Evolutionary conservation across 2,797 vertebrate species (phyloP).

Genomic region (Yasuhikotakia modesta): DNA sequence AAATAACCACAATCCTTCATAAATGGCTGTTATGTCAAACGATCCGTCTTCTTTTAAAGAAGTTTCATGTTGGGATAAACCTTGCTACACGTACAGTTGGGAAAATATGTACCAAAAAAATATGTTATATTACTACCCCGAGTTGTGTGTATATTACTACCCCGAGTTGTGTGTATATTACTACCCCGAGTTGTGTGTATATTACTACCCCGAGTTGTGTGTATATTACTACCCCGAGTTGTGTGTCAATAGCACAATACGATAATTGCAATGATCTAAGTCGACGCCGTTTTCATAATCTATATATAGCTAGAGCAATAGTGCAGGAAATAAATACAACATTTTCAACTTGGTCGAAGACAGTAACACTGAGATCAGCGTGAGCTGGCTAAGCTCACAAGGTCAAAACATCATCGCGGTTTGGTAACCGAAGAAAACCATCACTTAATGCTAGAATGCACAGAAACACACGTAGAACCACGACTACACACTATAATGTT

Average conservation of each 20-base stretch:
- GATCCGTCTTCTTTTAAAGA: no score
- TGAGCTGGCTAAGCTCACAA: conserved; percentile 12
- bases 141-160: no score
- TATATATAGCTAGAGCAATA: not conserved
- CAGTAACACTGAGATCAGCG: not conserved
- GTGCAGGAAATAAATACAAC: not conserved
- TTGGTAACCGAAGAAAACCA: not conserved
- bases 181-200: no score
- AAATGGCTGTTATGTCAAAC: no score
- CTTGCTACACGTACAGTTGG: no score
- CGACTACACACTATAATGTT: no score
- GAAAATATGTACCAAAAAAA: not conserved
- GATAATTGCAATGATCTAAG: not conserved
- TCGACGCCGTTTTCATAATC: not conserved
- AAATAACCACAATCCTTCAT: no score
- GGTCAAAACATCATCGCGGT: not conserved
- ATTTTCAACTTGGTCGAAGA: not conserved
- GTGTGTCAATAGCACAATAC: not conserved
- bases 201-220: no score
- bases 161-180: no score
- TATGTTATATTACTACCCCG: no score
- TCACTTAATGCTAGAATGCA: not conserved
- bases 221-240: no score
- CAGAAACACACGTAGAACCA: not conserved
- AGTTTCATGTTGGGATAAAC: no score